These are phyloP conservation scores for Rhynchonycteris naso DNA, from an alignment of 2,797 vertebrate species.

Conservation along the genomic window DNA sequence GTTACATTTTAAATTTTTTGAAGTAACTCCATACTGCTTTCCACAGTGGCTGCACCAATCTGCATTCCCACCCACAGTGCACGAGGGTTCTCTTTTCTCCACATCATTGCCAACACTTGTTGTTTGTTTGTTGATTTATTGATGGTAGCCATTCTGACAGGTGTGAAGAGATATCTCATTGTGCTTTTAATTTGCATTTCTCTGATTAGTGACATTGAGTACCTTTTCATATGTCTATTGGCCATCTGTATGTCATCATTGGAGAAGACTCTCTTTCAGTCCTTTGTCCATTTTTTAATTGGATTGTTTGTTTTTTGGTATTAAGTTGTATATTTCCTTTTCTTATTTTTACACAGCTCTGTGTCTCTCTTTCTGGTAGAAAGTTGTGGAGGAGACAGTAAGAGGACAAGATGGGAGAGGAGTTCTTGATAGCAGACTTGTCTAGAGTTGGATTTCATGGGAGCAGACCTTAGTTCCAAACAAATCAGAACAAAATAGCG, in stretches of 20 bases:
- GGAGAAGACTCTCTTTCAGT: no score
- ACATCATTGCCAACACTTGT: background rate
- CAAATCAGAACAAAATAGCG: background rate
- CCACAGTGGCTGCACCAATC: background rate
- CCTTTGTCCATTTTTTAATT: background rate
- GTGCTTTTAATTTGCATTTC: background rate
- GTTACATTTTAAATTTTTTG: background rate
- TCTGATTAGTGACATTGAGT: background rate
- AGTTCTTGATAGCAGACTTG: background rate
- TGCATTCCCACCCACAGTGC: background rate
- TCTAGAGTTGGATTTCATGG: slow-evolving; percentile 43
- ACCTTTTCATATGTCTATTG: no score
- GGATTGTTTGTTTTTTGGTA: background rate
- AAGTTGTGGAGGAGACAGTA: background rate
- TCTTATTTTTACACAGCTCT: background rate
- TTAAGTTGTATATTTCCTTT: background rate
- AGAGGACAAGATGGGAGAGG: background rate
- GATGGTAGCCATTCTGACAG: background rate
- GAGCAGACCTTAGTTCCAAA: slow-evolving; percentile 9
- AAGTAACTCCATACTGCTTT: background rate
- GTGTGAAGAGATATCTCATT: background rate
- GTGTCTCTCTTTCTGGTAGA: background rate
- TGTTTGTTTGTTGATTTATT: background rate
- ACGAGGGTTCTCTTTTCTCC: background rate
- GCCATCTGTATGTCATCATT: no score